Evolutionary conservation across 2,797 vertebrate genomes (phyloP).

Genomic region (Taeniopygia guttata): DNA sequence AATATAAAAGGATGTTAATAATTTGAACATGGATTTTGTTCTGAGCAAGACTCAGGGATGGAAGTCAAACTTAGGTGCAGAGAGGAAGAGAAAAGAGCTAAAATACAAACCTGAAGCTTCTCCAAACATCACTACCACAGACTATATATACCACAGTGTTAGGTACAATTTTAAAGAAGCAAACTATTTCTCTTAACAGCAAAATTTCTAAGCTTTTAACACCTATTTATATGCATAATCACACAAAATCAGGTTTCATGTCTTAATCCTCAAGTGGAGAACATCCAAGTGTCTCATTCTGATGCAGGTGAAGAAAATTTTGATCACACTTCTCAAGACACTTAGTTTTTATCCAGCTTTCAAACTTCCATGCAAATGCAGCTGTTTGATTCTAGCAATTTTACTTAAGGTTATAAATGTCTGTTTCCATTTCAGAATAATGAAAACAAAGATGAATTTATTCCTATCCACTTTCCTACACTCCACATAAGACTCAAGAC

Average conservation of each 20-base stretch:
- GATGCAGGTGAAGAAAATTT: neutral
- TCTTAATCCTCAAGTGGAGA: neutral
- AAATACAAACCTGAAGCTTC: neutral
- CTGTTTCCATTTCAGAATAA: neutral
- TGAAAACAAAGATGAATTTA: neutral
- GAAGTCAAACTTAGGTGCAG: neutral
- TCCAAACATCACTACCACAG: neutral
- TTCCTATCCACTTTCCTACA: neutral
- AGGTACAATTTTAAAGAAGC: neutral
- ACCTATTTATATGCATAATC: neutral
- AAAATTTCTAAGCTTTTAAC: neutral
- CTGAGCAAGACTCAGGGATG: neutral
- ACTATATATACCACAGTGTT: neutral
- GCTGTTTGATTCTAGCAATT: neutral
- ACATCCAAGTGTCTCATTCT: neutral
- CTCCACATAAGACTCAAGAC: neutral
- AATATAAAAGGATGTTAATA: neutral
- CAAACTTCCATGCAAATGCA: neutral
- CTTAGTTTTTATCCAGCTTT: neutral
- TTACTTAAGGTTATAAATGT: neutral
- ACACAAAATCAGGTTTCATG: conserved; percentile 1
- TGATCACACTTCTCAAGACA: neutral
- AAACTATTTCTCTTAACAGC: neutral
- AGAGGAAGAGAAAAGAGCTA: neutral
- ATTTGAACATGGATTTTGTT: neutral